A percentile compares a stretch with the other conserved stretches of the same genome.
Conservation (phyloP, 2,113 vertebrate genomes). For the Gymnogyps californianus region DNA sequence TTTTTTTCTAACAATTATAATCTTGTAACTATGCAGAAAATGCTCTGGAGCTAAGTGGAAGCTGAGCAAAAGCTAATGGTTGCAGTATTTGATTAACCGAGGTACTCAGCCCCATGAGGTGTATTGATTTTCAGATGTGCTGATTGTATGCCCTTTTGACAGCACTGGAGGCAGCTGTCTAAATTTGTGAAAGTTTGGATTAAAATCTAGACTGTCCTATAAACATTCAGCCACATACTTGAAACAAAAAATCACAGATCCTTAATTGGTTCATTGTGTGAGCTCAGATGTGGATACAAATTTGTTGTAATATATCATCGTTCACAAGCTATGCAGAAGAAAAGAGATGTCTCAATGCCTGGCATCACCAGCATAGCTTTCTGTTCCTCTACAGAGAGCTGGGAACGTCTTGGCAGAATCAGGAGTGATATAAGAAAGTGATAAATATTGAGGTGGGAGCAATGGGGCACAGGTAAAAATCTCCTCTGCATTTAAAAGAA, state of each 20-base stretch:
- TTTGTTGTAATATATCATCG: background rate
- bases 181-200: background rate
- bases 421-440: background rate
- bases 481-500: background rate
- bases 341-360: background rate
- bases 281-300: background rate
- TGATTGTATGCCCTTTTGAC: background rate
- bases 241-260: background rate
- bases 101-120: background rate
- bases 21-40: background rate
- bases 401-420: background rate
- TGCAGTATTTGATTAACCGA: background rate
- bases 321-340: background rate
- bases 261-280: background rate
- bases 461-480: background rate
- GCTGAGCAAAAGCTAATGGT: background rate
- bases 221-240: background rate
- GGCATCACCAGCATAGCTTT: background rate
- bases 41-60: background rate
- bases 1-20: background rate
- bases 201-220: background rate
- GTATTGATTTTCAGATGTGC: constrained; percentile 3
- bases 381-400: background rate
- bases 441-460: background rate
- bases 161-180: background rate